phyloP scores from a whole-genome alignment of 2,113 vertebrate species.

The Carassius auratus region DNA sequence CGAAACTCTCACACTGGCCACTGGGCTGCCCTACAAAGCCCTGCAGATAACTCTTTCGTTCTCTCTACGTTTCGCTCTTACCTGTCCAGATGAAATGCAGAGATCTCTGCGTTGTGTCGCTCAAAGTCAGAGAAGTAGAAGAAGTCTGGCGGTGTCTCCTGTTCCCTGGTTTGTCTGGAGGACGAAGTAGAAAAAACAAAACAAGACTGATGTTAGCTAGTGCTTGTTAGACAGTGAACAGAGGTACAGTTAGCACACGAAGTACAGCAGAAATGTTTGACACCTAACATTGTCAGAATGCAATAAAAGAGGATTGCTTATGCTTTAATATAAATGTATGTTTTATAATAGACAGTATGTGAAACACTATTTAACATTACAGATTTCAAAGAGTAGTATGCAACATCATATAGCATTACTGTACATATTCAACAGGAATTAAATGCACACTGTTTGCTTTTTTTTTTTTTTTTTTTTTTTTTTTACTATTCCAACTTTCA shows the following conservation, averaged over 20 bases:
- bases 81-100: constrained; percentile 98
- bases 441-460: not conserved
- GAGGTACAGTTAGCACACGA: too few species aligned
- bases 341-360: too few species aligned
- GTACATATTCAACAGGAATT: not conserved
- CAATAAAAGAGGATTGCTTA: not conserved
- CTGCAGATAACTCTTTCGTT: not conserved
- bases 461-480: not conserved
- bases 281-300: not conserved
- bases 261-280: not conserved
- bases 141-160: constrained; percentile 95
- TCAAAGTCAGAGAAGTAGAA: constrained; percentile 99
- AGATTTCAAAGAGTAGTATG: too few species aligned
- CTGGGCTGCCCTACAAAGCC: not conserved
- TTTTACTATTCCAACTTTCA: not conserved
- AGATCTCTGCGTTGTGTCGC: constrained; percentile 95
- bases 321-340: too few species aligned
- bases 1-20: not conserved
- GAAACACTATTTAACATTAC: too few species aligned
- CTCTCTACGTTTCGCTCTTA: constrained; percentile 62
- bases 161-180: constrained; percentile 91
- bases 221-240: too few species aligned
- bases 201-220: not conserved
- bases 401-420: not conserved
- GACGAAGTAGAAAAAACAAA: not conserved